Base-by-base conservation (phyloP, 2,797 vertebrate species). In the Acipenser ruthenus region DNA sequence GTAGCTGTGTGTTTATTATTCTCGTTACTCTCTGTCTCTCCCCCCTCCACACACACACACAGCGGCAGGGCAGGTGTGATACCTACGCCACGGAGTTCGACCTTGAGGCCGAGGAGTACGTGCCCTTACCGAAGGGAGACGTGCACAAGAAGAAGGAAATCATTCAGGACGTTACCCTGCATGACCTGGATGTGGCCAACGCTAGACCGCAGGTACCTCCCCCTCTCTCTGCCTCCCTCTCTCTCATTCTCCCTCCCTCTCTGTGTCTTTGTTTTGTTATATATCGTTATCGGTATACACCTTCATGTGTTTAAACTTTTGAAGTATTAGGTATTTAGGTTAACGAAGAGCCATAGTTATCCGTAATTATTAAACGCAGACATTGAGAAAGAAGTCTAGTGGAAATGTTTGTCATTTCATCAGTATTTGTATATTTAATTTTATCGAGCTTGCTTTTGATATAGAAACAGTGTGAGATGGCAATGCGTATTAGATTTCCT, bases 121-220 rank as follows among this genome's bases (percentile, higher is more conserved):
- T 99, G 59, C 96, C 96, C 0, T 84, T 99, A 76, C 97, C 97
- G 51, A 99, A 99, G 84, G 96, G 96, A 1, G 97, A 99, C 9
- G 97, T 99, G 65, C 97, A 99, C 85, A 99, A 99, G 83, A 99
- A 99, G 86, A 99, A 98, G 78, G 97, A 99, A 82, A 97, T 99
- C 69, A 96, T 99, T 76, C 97, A 99, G 83, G 97, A 99, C 59
- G 96, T 99, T 75, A 99, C 97, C 6, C 83, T 99, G 72, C 97
- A 99, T 6, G 96, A 99, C 79, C 85, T 99, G 83, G 97, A 99
- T 66, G 80, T 98, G 56, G 95, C 96, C 71, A 99, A 99, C 63
- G 97, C 97, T 8, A 85, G 94, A 63, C 97, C 97, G 18, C 97
- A 99, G 94, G 97, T 99, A 86, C 71, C 11, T 15, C 64, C 49